Percentiles rank a stretch among this genome's conserved stretches.
Evolutionary conservation across 2,888 invertebrate genomes (phyloP).

Genomic region (Prenolepis imparis): DNA sequence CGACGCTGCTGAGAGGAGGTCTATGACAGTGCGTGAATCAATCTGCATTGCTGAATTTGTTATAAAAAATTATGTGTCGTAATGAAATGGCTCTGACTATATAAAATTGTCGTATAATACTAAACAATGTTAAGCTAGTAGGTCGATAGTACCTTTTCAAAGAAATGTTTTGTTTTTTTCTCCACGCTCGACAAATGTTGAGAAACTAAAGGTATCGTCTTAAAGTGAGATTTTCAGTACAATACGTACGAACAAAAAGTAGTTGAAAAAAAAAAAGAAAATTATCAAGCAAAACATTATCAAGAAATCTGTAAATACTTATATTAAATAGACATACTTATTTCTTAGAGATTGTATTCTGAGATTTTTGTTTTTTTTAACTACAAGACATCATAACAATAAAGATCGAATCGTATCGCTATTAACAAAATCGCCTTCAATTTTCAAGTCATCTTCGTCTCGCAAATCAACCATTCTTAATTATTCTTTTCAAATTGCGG

Average conservation of each 20-base stretch:
- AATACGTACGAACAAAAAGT: background rate
- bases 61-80: constrained; percentile 58
- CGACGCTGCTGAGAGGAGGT: constrained; percentile 70
- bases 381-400: background rate
- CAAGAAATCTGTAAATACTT: background rate
- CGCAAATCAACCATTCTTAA: background rate
- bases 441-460: background rate
- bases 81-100: constrained; percentile 40
- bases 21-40: constrained; percentile 24
- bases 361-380: background rate
- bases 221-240: constrained; percentile 14
- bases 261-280: too few species aligned
- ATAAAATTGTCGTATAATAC: constrained; percentile 39
- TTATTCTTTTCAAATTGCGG: constrained; percentile 5
- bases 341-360: background rate
- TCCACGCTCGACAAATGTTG: background rate
- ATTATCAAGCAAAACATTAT: background rate
- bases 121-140: constrained; percentile 36
- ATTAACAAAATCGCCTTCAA: background rate
- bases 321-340: constrained; percentile 15
- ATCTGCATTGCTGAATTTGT: constrained; percentile 32
- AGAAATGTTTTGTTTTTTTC: constrained; percentile 8
- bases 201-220: background rate
- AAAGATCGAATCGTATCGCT: background rate
- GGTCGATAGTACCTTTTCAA: constrained; percentile 6